Evolutionary conservation across 2,797 vertebrate genomes (phyloP).

Genomic region (Coendou prehensilis): DNA sequence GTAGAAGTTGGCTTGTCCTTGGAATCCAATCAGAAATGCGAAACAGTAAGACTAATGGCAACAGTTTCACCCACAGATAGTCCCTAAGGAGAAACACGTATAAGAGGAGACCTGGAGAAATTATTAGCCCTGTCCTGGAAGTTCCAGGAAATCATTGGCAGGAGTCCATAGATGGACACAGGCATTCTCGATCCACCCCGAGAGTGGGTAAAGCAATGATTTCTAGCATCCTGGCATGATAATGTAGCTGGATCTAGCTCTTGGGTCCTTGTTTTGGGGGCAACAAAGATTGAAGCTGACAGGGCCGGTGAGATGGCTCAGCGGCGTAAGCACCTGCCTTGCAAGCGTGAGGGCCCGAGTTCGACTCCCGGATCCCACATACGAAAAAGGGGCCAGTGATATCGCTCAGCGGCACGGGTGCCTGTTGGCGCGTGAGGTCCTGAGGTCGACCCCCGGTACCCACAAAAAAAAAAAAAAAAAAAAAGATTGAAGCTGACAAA

Average conservation of each 20-base stretch:
- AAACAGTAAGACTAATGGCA: neutral
- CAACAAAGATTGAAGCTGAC: neutral
- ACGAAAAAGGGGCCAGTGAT: no score
- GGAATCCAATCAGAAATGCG: slow-evolving; percentile 28
- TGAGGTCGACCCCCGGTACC: no score
- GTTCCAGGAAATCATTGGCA: neutral
- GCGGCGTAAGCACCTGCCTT: no score
- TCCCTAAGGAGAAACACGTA: neutral
- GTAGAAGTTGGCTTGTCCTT: neutral
- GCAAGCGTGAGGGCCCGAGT: no score
- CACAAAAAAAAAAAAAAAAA: no score
- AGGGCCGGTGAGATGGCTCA: no score
- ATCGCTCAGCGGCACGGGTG: no score
- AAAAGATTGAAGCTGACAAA: neutral
- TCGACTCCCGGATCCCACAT: no score
- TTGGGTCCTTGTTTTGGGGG: neutral
- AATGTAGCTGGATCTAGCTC: neutral
- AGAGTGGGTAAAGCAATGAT: neutral
- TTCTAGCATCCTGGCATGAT: neutral
- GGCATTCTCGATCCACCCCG: neutral
- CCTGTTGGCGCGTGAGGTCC: no score
- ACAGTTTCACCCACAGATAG: neutral
- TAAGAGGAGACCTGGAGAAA: neutral
- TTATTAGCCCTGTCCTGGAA: neutral
- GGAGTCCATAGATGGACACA: neutral